Conservation (phyloP, 2,888 invertebrate species). For the Lithophane leautieri region DNA sequence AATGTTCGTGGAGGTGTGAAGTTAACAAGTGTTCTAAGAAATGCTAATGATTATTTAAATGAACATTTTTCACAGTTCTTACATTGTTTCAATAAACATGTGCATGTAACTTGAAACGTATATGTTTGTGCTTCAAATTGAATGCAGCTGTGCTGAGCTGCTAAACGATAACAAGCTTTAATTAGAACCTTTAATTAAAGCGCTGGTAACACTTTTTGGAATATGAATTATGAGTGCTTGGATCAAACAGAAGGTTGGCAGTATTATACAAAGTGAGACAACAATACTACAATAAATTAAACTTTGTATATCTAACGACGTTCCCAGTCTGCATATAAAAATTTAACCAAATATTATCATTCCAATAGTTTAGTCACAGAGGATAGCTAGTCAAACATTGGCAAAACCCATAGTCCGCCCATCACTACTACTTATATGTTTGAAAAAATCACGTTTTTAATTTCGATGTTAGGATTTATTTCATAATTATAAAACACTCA, state of each 20-base stretch:
- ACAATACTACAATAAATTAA: no score
- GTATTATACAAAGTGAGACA: no score
- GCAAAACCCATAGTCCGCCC: no score
- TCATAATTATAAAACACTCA: no score
- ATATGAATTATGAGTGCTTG: neutral
- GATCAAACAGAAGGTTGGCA: slow-evolving; percentile 15
- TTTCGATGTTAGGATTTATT: no score
- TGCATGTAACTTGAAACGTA: slow-evolving; percentile 52
- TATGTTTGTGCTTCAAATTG: slow-evolving; percentile 43
- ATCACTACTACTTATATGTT: no score
- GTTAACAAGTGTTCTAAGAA: slow-evolving; percentile 72
- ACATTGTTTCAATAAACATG: slow-evolving; percentile 55
- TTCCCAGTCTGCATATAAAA: no score
- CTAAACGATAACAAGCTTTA: slow-evolving; percentile 48
- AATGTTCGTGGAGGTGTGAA: slow-evolving; percentile 84
- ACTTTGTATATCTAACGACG: no score
- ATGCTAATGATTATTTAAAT: slow-evolving; percentile 66
- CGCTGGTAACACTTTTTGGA: slow-evolving; percentile 22
- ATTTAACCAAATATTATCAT: no score
- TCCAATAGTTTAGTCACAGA: no score
- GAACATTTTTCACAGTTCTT: slow-evolving; percentile 57
- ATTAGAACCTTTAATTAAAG: slow-evolving; percentile 49
- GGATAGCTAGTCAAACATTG: no score
- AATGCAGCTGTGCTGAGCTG: slow-evolving; percentile 56
- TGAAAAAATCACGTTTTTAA: no score